Evolutionary conservation across 2,888 invertebrate genomes (phyloP).

Genomic region (Ceriagrion tenellum): DNA sequence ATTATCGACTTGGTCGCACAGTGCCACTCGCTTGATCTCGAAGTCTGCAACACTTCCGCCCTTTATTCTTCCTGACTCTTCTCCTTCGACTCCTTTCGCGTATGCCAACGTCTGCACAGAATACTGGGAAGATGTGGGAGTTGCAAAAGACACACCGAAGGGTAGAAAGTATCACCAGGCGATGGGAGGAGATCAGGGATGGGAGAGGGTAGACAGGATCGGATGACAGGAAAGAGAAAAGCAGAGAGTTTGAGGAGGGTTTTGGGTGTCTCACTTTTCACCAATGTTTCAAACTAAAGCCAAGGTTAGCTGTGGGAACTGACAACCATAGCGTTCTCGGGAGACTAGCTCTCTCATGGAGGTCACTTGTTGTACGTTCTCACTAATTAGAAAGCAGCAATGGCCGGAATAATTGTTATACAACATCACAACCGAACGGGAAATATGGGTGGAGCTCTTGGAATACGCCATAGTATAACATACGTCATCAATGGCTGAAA

Average conservation of each 20-base stretch:
- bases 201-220: not conserved
- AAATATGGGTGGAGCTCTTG: no score
- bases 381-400: not conserved
- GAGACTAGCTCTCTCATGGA: not conserved
- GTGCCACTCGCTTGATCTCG: not conserved
- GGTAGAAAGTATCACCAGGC: not conserved
- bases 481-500: no score
- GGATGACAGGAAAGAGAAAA: not conserved
- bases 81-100: not conserved
- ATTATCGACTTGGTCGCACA: conserved; percentile 33
- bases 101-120: not conserved
- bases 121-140: not conserved
- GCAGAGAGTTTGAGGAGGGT: not conserved
- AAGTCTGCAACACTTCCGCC: not conserved
- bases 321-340: not conserved
- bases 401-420: not conserved
- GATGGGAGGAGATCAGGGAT: not conserved
- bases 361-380: not conserved
- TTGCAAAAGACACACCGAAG: not conserved
- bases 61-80: not conserved
- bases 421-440: no score
- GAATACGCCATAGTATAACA: no score
- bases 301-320: not conserved
- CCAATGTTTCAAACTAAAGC: not conserved
- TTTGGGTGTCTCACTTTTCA: not conserved